Evolutionary conservation across 2,113 vertebrate genomes (phyloP), one percentile per base, ranked within the genome.

Genomic region (Micronycteris hirsuta): DNA sequence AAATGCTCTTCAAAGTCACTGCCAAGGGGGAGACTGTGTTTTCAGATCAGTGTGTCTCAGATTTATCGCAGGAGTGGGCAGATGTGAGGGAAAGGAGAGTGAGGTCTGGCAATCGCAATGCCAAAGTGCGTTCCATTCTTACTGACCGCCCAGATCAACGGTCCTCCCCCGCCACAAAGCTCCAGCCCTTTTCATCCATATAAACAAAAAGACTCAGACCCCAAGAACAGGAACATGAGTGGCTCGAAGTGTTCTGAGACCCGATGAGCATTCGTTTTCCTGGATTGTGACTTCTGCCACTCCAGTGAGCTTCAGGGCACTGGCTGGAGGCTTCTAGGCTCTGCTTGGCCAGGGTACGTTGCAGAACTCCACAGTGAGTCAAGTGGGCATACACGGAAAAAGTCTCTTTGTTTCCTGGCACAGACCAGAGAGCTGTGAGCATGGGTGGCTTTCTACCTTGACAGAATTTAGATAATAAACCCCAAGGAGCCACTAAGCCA

Each of bases 261-360:
- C 36, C 1, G 26, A 7, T 1, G 12, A 41, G 36, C 20, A 1
- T 52, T 9, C 17, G 5, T 77, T 31, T 14, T 24, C 56, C 28
- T 2, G 0, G 36, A 19, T 49, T 26, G 38, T 24, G 77, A 74
- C 52, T 47, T 56, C 0, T 0, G 52, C 52, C 1, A 9, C 20
- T 28, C 9, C 15, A 36, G 22, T 38, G 36, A 54, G 33, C 28
- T 31, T 24, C 2, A 0, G 9, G 31, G 26, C 26, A 11, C 56
- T 3, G 0, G 10, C n/a, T 15, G 3, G 8, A 12, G 8, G 22
- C 81, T 5, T 28, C 68, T 31, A 28, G 12, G 33, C 28, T 80
- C 28, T 20, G 7, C 1, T 2, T n/a, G 17, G 24, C 58, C 67
- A 4, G 0, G 26, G 36, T 2, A 2, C 2, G 11, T 3, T 4